These are phyloP conservation scores for Leucosticte australis DNA, from an alignment of 2,113 vertebrate species.

Conservation along the genomic window DNA sequence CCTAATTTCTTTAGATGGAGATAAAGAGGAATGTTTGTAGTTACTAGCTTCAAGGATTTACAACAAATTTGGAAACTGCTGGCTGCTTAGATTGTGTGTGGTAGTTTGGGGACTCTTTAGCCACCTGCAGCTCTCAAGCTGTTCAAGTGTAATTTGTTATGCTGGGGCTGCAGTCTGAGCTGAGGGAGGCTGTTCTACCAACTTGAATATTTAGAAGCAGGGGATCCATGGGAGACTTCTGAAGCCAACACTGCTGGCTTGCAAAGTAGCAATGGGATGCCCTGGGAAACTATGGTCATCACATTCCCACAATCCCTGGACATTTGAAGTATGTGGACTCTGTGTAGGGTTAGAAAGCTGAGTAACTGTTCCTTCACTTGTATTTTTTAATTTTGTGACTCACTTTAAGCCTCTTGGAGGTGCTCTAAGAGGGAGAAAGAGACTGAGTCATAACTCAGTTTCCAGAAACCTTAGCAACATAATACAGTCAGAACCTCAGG, in stretches of 20 bases:
- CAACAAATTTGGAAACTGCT: neutral
- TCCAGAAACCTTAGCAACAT: neutral
- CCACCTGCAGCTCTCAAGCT: constrained; percentile 1
- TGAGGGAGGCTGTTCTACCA: neutral
- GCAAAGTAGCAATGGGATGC: neutral
- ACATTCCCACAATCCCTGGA: neutral
- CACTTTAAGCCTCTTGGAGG: neutral
- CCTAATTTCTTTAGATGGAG: neutral
- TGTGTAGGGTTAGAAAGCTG: neutral
- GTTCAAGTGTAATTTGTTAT: neutral
- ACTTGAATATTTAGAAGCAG: neutral
- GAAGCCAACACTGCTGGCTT: neutral
- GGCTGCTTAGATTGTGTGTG: neutral
- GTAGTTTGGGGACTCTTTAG: neutral
- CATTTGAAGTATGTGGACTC: neutral
- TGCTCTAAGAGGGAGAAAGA: neutral
- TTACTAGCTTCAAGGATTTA: neutral
- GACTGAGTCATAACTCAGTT: neutral
- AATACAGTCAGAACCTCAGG: neutral
- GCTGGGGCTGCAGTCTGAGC: neutral
- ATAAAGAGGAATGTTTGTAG: neutral
- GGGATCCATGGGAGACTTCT: neutral
- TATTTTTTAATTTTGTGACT: neutral
- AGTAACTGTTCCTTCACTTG: neutral
- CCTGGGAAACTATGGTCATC: neutral